Evolutionary conservation across 2,888 invertebrate species (phyloP).

Genomic region (Adela reaumurella): DNA sequence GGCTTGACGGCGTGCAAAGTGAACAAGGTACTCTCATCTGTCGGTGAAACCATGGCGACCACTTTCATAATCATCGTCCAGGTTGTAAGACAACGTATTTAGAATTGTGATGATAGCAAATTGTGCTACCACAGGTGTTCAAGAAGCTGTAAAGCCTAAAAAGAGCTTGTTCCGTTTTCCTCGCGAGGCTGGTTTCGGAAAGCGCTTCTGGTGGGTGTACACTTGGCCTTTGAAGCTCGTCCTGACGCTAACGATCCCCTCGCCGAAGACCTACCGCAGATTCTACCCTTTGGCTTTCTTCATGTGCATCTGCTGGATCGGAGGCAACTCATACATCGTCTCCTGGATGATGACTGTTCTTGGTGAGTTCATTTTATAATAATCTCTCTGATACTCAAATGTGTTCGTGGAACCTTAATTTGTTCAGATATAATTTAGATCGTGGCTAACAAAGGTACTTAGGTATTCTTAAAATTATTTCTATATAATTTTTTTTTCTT

Average conservation of each 20-base stretch:
- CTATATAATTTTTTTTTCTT: too few species aligned
- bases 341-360: slow-evolving; percentile 91
- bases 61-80: too few species aligned
- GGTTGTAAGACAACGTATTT: too few species aligned
- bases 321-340: slow-evolving; percentile 77
- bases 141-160: slow-evolving; percentile 14
- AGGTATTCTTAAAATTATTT: not conserved
- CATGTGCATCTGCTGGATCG: slow-evolving; percentile 86
- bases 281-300: slow-evolving; percentile 76
- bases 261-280: slow-evolving; percentile 56
- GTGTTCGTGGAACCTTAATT: too few species aligned
- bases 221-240: slow-evolving; percentile 69
- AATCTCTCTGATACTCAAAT: too few species aligned
- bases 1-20: too few species aligned
- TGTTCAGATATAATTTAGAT: too few species aligned
- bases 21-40: too few species aligned
- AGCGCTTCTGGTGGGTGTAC: slow-evolving; percentile 72
- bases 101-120: too few species aligned
- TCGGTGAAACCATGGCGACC: too few species aligned
- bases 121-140: not conserved
- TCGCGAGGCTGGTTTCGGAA: too few species aligned
- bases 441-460: not conserved
- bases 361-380: slow-evolving; percentile 48
- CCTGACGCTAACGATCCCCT: slow-evolving; percentile 68
- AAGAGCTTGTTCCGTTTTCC: slow-evolving; percentile 47